Conservation (phyloP, 2,888 invertebrate species). For the Sipha maydis region DNA sequence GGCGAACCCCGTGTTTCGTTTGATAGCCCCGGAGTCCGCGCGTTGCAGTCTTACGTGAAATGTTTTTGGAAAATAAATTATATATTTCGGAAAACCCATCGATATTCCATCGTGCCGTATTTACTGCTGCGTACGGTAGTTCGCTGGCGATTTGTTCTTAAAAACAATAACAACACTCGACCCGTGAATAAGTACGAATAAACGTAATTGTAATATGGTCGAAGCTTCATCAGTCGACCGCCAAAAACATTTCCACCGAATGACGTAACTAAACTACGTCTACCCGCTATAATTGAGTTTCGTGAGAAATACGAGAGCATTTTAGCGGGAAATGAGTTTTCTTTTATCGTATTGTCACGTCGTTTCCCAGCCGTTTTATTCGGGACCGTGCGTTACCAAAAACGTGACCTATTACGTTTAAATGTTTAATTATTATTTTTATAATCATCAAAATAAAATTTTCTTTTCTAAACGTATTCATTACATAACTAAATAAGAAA, state of each 20-base stretch:
- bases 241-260: background rate
- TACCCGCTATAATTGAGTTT: slow-evolving; percentile 12
- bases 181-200: background rate
- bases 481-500: no score
- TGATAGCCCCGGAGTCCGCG: background rate
- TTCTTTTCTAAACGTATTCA: background rate
- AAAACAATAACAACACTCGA: background rate
- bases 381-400: background rate
- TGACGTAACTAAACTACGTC: background rate
- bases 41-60: background rate
- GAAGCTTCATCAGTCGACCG: slow-evolving; percentile 4
- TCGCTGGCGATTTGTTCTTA: background rate
- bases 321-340: slow-evolving; percentile 31
- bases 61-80: background rate
- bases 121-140: no score
- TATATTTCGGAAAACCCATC: background rate
- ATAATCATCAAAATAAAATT: background rate
- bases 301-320: background rate
- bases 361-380: background rate
- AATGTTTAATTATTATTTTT: background rate
- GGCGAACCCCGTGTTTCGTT: background rate
- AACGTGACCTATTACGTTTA: background rate
- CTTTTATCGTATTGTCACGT: slow-evolving; percentile 11
- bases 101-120: no score
- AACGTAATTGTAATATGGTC: background rate